Percentiles rank a stretch among this genome's conserved stretches.
Conservation (phyloP, 2,888 invertebrate genomes). For the Mermis nigrescens region DNA sequence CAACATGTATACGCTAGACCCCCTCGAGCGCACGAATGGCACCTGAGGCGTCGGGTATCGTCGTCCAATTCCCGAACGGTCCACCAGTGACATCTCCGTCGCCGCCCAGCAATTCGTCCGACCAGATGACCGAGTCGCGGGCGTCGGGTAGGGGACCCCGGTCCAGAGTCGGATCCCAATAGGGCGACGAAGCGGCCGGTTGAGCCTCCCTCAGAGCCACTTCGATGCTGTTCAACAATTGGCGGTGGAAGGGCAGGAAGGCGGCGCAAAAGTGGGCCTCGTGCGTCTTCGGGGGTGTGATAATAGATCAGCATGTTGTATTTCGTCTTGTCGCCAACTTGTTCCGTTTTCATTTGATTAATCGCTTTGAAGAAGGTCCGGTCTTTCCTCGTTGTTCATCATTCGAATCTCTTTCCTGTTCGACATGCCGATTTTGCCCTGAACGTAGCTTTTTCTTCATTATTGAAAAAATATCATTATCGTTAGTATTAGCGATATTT, state of each 20-base stretch:
- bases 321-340: not conserved
- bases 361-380: conserved; percentile 18
- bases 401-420: conserved; percentile 23
- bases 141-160: conserved; percentile 25
- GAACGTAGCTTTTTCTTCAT: conserved; percentile 18
- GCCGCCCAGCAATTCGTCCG: conserved; percentile 28
- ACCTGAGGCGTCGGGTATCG: conserved; percentile 19
- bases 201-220: conserved; percentile 12
- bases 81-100: conserved; percentile 28
- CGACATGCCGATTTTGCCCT: conserved; percentile 21
- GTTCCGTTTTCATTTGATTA: not conserved
- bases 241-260: conserved; percentile 9
- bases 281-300: conserved; percentile 3
- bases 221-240: conserved; percentile 9
- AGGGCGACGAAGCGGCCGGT: conserved; percentile 30
- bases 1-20: no score
- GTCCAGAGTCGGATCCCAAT: conserved; percentile 34
- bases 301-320: conserved; percentile 7
- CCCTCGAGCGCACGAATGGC: no score
- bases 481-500: no score
- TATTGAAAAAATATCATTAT: no score
- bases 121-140: conserved; percentile 31
- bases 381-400: conserved; percentile 23
- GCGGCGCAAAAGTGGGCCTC: conserved; percentile 9
- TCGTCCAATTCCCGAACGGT: conserved; percentile 29